A percentile compares a stretch with the other conserved stretches of the same genome.
Evolutionary conservation across 2,113 vertebrate species (phyloP).

Genomic region (Onychorhynchus coronatus): DNA sequence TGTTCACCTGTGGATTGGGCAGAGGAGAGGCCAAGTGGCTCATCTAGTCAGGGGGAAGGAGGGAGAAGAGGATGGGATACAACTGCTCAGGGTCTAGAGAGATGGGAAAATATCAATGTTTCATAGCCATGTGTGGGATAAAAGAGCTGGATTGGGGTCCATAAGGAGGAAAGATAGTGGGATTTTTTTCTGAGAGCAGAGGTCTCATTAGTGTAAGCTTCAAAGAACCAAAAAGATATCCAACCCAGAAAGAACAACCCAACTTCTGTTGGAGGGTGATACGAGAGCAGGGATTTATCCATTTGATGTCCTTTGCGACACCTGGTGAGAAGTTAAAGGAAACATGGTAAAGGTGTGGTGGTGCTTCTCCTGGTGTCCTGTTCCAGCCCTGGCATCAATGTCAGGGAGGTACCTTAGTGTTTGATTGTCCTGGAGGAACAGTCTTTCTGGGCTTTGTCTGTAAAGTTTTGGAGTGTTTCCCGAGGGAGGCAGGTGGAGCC

Average conservation of each 20-base stretch:
- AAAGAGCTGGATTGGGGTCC: not conserved
- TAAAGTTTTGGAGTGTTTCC: not conserved
- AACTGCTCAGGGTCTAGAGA: not conserved
- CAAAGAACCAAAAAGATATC: not conserved
- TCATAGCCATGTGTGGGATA: not conserved
- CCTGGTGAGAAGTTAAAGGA: not conserved
- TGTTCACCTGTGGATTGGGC: not conserved
- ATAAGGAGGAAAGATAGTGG: not conserved
- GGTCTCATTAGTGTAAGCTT: not conserved
- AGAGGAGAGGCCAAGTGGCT: not conserved
- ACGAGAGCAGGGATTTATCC: not conserved
- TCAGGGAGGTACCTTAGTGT: not conserved
- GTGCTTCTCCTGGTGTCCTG: not conserved
- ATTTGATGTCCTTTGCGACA: not conserved
- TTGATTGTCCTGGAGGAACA: not conserved
- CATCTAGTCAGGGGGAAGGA: not conserved
- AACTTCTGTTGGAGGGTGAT: accelerated
- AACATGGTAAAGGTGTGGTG: not conserved
- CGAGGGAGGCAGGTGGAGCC: not conserved
- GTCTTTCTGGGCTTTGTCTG: not conserved
- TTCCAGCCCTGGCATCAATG: not conserved
- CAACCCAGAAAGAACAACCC: not conserved
- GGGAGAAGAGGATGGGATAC: not conserved
- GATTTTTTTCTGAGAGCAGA: not conserved
- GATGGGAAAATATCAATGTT: not conserved